Evolutionary conservation across 2,888 invertebrate species (phyloP), one percentile per base, ranked within the genome.

Genomic region (Megamerina dolium): DNA sequence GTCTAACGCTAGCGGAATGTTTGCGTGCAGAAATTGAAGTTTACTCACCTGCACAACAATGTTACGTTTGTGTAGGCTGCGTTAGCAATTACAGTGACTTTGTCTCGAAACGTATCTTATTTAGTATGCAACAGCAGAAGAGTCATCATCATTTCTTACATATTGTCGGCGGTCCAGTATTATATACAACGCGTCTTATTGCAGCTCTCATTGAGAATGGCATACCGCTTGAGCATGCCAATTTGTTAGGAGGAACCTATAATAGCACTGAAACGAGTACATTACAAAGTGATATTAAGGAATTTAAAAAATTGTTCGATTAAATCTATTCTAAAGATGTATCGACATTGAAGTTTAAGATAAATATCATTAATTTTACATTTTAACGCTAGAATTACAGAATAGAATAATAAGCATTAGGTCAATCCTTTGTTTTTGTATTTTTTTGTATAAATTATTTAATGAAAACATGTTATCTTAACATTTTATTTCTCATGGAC

Each of bases 21-120:
- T 70, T 85, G 20, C 75, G 82, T 49, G 71, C 83, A 2, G 77
- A 77, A 3, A 75, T 90, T 52, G 82, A 90, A 70, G 78, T 89
- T 73, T 89, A 79, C 75, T 87, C 88, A 1, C 75, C 77, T 9
- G 74, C 77, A 50, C 63, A 75, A 12, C 66, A 79, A 26, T 65
- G 72, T 10, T 88, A 85, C 60, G 63, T 88, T 12, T 83, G 85
- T 73, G 78, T 89, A 30, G 90, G 85, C 1, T 75, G 82, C 67
- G 61, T 91, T 29, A 85, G 87, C 16, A 61, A 83, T 33, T 83
- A 80, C 57, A 81, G 80, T 9, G 79, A 82, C 57, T 91, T 80
- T 61, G 77, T 90, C 20, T 85, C 87, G 54, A 87, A 88, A 66
- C 76, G 91, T 45, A 73, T 92, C 33, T 72, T 86, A 58, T 83